phyloP scores from a whole-genome alignment of 2,113 vertebrate genomes.

The Centrocercus urophasianus region DNA sequence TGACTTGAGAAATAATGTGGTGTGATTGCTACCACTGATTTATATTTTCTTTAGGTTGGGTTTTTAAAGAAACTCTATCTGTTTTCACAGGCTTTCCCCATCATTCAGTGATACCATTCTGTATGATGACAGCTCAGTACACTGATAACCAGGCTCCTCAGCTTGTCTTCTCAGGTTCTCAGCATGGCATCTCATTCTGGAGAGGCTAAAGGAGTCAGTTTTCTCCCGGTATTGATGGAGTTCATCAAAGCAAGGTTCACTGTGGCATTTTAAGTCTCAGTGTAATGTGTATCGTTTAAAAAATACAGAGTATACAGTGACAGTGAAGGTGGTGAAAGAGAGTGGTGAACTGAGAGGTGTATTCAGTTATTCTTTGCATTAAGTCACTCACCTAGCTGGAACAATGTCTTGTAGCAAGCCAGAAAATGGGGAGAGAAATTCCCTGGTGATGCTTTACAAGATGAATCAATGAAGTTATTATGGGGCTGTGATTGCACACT shows the following conservation, averaged over 20 bases:
- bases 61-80: constrained; percentile 45
- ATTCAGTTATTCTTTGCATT: constrained; percentile 33
- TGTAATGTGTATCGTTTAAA: not conserved
- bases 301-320: constrained; percentile 12
- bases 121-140: constrained; percentile 52
- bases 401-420: not conserved
- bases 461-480: constrained; percentile 7
- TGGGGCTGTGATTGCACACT: not conserved
- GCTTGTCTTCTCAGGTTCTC: constrained; percentile 17
- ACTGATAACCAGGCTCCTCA: constrained; percentile 19
- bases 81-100: constrained; percentile 51
- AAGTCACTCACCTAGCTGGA: constrained; percentile 14
- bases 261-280: constrained; percentile 40
- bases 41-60: not conserved
- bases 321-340: constrained; percentile 49
- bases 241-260: constrained; percentile 3
- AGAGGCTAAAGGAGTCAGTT: constrained; percentile 20
- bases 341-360: not conserved
- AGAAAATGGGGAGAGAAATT: not conserved
- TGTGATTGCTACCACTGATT: not conserved
- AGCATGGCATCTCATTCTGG: not conserved
- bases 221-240: constrained; percentile 19
- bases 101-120: constrained; percentile 39
- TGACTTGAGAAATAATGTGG: constrained; percentile 33
- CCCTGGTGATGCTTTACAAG: not conserved